Conservation (phyloP, 2,888 invertebrate genomes). For the Ptychoptera contaminata region DNA sequence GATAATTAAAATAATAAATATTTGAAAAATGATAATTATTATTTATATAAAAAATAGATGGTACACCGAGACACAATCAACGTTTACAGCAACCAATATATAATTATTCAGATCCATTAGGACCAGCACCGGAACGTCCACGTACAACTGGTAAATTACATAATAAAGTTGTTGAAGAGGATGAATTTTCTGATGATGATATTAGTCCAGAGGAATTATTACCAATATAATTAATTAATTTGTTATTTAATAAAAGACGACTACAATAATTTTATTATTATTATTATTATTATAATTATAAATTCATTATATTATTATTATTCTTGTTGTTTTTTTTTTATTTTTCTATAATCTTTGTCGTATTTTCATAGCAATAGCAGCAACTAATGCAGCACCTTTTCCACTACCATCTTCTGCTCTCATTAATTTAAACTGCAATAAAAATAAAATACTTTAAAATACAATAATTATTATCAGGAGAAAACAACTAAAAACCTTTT, state of each 20-base stretch:
- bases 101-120: conserved; percentile 25
- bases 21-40: no score
- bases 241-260: not conserved
- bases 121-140: conserved; percentile 28
- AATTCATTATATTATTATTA: no score
- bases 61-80: no score
- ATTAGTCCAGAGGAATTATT: conserved; percentile 27
- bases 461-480: not conserved
- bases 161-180: conserved; percentile 22
- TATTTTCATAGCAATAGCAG: conserved; percentile 51
- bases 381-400: conserved; percentile 62
- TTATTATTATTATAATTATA: no score
- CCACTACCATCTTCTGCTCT: conserved; percentile 69
- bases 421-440: conserved; percentile 48
- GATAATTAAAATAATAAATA: no score
- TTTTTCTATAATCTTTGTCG: conserved; percentile 18
- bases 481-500: conserved; percentile 32
- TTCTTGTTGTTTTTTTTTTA: no score
- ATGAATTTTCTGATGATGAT: conserved; percentile 17
- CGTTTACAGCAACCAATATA: not conserved
- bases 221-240: conserved; percentile 19
- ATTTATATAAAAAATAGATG: not conserved
- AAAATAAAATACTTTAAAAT: conserved; percentile 8
- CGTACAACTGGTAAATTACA: conserved; percentile 24
- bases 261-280: not conserved